Conservation (phyloP, 2,797 vertebrate genomes). For the Poeciliopsis infans region DNA sequence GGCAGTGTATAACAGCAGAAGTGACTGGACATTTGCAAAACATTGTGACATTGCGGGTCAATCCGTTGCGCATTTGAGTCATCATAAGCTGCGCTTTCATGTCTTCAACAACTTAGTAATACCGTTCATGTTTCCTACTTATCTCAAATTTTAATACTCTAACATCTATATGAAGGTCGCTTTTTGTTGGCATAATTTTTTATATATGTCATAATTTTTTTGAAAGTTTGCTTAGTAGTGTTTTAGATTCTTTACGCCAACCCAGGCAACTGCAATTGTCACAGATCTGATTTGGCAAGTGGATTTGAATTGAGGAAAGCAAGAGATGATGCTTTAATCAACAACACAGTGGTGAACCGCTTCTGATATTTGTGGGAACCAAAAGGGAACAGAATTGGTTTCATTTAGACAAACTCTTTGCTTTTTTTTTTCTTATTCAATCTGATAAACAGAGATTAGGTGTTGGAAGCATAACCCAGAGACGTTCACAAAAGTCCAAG, state of each 20-base stretch:
- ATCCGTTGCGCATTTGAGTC: conserved; percentile 1
- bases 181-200: neutral
- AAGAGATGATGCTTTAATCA: neutral
- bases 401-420: neutral
- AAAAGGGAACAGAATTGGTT: neutral
- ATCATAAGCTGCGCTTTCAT: neutral
- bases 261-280: neutral
- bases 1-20: conserved; percentile 18
- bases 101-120: neutral
- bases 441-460: neutral
- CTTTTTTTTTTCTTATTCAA: accelerated
- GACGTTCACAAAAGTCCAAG: neutral
- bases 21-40: conserved; percentile 19
- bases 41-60: conserved; percentile 12
- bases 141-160: neutral
- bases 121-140: neutral
- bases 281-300: neutral
- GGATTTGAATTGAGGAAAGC: neutral
- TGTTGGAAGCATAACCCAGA: neutral
- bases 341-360: neutral
- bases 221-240: neutral
- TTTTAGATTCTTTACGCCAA: neutral
- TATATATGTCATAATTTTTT: neutral
- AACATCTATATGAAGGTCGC: neutral
- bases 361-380: neutral